phyloP scores from a whole-genome alignment of 2,113 vertebrate species.

The Phoenicopterus ruber region DNA sequence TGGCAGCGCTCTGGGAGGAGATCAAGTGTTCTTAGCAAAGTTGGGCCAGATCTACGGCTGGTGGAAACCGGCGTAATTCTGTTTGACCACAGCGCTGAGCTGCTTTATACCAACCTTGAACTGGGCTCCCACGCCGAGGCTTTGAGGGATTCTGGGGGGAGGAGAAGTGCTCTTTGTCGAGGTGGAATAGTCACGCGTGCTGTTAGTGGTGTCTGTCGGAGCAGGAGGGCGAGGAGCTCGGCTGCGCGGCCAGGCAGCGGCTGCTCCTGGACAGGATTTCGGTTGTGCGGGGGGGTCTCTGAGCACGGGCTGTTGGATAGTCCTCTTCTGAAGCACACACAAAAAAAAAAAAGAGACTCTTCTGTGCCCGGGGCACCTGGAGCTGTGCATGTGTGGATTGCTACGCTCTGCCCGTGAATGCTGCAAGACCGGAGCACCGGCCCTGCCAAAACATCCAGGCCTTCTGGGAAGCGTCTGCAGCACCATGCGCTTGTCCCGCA shows the following conservation, averaged over 20 bases:
- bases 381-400: neutral
- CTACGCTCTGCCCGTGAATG: neutral
- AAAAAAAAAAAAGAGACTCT: neutral
- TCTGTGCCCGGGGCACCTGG: neutral
- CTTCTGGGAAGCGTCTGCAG: neutral
- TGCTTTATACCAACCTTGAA: neutral
- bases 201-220: neutral
- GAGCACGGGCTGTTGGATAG: neutral
- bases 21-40: conserved; percentile 1
- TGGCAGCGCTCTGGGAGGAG: neutral
- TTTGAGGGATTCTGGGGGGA: neutral
- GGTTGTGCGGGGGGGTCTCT: neutral
- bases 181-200: neutral
- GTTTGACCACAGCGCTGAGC: neutral
- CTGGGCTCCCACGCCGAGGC: neutral
- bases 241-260: neutral
- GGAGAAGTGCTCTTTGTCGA: neutral
- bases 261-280: neutral
- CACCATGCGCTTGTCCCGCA: accelerated
- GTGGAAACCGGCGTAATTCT: neutral
- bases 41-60: neutral
- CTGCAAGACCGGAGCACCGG: neutral
- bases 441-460: neutral
- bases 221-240: neutral
- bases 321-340: neutral